Conservation (phyloP, 2,113 vertebrate genomes). For the Bungarus multicinctus region DNA sequence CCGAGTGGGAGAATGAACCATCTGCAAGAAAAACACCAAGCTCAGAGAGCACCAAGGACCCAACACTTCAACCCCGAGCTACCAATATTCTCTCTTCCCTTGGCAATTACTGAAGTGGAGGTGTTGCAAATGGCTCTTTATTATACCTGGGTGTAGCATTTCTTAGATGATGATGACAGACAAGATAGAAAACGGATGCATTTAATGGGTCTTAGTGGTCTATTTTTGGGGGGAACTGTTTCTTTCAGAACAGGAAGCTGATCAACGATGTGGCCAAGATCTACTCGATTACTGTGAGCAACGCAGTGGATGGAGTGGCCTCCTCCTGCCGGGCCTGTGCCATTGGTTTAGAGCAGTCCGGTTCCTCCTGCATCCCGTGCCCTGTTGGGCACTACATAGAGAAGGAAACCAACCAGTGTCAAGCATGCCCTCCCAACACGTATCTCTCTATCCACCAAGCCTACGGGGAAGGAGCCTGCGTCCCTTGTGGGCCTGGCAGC, state of each 20-base stretch:
- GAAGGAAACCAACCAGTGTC: constrained; percentile 81
- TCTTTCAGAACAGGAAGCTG: constrained; percentile 78
- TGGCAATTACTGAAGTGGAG: neutral
- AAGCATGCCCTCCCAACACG: constrained; percentile 83
- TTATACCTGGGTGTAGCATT: neutral
- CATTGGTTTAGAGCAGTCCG: constrained; percentile 75
- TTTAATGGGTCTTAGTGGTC: neutral
- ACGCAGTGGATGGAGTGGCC: constrained; percentile 85
- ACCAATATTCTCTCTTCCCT: neutral
- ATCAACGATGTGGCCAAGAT: constrained; percentile 88
- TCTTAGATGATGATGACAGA: neutral
- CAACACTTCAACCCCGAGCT: neutral
- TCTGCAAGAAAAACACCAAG: too few species aligned
- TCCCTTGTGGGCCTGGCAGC: constrained; percentile 87
- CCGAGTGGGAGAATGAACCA: too few species aligned
- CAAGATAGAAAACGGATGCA: neutral
- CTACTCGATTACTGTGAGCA: constrained; percentile 87
- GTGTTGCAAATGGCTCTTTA: neutral
- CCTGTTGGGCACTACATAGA: constrained; percentile 91
- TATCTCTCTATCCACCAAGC: constrained; percentile 84
- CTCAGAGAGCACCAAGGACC: neutral
- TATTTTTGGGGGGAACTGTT: constrained; percentile 39
- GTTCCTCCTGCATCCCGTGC: constrained; percentile 90
- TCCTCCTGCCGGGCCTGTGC: constrained; percentile 87
- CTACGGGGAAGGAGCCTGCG: constrained; percentile 81